Conservation (phyloP, 2,797 vertebrate species). For the Ibycter americanus region DNA sequence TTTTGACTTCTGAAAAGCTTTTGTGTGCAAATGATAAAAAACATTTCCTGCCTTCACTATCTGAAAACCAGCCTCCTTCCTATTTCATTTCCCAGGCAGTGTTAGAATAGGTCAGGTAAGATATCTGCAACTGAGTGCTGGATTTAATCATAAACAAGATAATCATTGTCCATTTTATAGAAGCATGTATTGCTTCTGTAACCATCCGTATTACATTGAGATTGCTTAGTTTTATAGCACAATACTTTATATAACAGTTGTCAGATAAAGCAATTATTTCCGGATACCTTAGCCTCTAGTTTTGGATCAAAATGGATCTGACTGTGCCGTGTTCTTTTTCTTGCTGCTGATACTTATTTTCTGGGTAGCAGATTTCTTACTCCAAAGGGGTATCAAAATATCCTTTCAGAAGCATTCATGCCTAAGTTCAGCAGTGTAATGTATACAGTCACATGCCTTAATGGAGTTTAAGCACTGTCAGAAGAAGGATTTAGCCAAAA, state of each 20-base stretch:
- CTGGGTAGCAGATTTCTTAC: background rate
- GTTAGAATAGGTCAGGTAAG: background rate
- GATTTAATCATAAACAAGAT: background rate
- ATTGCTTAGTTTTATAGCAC: background rate
- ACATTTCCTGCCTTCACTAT: background rate
- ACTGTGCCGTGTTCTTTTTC: background rate
- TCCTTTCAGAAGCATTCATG: background rate
- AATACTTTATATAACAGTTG: background rate
- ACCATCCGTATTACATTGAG: background rate
- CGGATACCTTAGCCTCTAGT: background rate
- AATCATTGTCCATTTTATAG: background rate
- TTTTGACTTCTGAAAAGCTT: background rate
- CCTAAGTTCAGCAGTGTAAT: background rate
- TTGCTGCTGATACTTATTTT: background rate
- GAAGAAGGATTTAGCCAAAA: background rate
- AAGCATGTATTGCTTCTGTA: background rate
- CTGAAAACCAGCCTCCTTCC: background rate
- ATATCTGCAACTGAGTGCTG: background rate
- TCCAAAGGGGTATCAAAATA: background rate
- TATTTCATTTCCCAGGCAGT: background rate
- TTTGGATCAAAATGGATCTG: background rate
- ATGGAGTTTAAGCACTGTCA: background rate
- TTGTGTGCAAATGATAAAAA: background rate
- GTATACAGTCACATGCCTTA: background rate
- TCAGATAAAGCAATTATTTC: background rate